These are phyloP conservation scores for Argyresthia goedartella DNA, from an alignment of 2,888 invertebrate genomes.

Conservation along the genomic window DNA sequence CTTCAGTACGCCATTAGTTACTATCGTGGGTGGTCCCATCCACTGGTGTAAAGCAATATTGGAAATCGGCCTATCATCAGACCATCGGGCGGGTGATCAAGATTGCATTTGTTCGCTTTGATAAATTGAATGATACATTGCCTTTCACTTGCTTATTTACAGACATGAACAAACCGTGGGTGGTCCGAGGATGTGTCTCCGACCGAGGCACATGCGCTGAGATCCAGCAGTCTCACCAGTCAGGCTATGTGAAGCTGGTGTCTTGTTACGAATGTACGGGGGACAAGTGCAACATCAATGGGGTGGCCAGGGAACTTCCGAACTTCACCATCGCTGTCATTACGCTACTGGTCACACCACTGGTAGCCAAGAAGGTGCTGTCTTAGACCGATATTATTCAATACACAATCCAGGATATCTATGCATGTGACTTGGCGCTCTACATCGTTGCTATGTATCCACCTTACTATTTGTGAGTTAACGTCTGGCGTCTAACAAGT, in stretches of 20 bases:
- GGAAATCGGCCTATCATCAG: too few relatives aligned
- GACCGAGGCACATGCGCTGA: constrained; percentile 44
- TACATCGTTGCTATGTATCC: too few relatives aligned
- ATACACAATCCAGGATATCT: too few relatives aligned
- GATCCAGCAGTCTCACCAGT: constrained; percentile 28
- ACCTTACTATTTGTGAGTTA: too few relatives aligned
- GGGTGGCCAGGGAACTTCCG: constrained; percentile 24
- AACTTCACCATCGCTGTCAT: constrained; percentile 28
- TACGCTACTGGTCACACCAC: constrained; percentile 31
- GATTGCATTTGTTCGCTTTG: too few relatives aligned
- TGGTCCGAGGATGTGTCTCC: constrained; percentile 43
- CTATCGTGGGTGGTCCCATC: too few relatives aligned
- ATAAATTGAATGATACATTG: too few relatives aligned
- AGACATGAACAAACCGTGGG: constrained; percentile 37
- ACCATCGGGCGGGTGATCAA: too few relatives aligned
- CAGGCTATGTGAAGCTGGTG: constrained; percentile 25
- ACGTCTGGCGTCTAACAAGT: too few relatives aligned
- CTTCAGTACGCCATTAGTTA: too few relatives aligned
- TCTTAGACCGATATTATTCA: constrained; percentile 9
- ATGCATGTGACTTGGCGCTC: too few relatives aligned
- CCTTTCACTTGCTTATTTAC: constrained; percentile 15
- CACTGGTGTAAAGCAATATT: too few relatives aligned
- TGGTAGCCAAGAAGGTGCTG: constrained; percentile 35
- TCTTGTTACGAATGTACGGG: constrained; percentile 42
- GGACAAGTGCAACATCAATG: constrained; percentile 34